Percentiles rank a stretch among this genome's conserved stretches.
Conservation (phyloP, 2,888 invertebrate genomes). For the Megalurothrips usitatus region DNA sequence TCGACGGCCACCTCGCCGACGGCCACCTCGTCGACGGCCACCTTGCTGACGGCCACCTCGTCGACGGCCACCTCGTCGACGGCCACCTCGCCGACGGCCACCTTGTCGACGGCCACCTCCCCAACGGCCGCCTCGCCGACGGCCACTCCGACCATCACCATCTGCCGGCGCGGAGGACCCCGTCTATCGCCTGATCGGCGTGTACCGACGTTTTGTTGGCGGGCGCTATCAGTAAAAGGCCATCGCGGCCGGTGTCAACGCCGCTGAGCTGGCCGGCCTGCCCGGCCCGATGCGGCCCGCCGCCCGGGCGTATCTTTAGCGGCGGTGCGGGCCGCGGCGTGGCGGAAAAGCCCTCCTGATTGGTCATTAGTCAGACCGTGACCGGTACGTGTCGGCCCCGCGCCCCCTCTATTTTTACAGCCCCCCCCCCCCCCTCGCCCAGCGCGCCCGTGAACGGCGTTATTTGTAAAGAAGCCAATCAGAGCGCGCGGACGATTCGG, state of each 20-base stretch:
- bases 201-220: background rate
- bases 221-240: background rate
- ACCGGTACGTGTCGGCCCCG: background rate
- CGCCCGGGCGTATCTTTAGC: no score
- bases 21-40: no score
- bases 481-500: background rate
- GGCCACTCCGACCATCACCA: background rate
- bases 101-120: background rate
- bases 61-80: background rate
- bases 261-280: background rate
- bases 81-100: background rate
- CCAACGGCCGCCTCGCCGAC: background rate
- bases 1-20: no score
- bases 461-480: conserved; percentile 1
- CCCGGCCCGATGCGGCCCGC: no score
- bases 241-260: background rate
- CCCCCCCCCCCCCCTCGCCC: background rate
- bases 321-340: background rate
- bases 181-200: background rate
- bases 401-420: background rate
- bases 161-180: background rate
- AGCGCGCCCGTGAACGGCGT: background rate
- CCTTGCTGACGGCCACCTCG: background rate
- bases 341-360: background rate
- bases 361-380: conserved; percentile 13